Evolutionary conservation across 64 coral and sea anemone species (phyloP).

Genomic region (Porites lutea): DNA sequence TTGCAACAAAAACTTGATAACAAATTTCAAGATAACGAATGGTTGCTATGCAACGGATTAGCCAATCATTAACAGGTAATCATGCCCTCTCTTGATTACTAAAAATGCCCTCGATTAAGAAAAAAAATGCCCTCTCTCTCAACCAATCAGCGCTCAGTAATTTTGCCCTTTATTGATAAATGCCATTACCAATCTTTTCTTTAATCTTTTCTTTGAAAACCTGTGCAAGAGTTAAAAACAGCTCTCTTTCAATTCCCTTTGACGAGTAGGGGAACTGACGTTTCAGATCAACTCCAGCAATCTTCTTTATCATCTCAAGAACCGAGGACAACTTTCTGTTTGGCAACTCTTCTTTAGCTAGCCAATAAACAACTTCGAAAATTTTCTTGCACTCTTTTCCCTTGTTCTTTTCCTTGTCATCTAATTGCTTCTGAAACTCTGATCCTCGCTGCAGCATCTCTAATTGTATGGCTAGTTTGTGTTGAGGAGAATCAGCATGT

Average conservation of each 20-base stretch:
- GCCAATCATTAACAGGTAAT: too few relatives aligned
- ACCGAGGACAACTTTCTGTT: slow-evolving; percentile 40
- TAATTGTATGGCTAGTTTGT: slow-evolving; percentile 45
- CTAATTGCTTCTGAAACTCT: slow-evolving; percentile 44
- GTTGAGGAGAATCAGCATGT: slow-evolving; percentile 49
- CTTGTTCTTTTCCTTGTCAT: slow-evolving; percentile 44
- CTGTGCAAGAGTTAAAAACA: background rate
- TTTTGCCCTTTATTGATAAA: too few relatives aligned
- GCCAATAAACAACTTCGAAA: slow-evolving; percentile 49
- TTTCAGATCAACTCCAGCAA: slow-evolving; percentile 36
- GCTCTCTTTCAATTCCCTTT: slow-evolving; percentile 46
- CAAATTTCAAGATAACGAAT: too few relatives aligned
- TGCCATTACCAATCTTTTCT: slow-evolving; percentile 19
- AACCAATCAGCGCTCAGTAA: too few relatives aligned
- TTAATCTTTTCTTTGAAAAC: slow-evolving; percentile 28
- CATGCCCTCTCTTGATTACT: too few relatives aligned
- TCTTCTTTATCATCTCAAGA: slow-evolving; percentile 45
- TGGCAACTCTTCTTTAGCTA: slow-evolving; percentile 23
- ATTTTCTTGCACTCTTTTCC: slow-evolving; percentile 47
- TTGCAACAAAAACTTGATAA: too few relatives aligned
- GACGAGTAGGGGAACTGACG: slow-evolving; percentile 24
- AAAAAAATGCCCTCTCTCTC: too few relatives aligned
- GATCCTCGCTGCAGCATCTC: slow-evolving; percentile 32
- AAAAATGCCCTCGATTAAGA: too few relatives aligned
- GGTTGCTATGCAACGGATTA: too few relatives aligned